Base-by-base conservation (phyloP, 1,140 invertebrate genomes). In the Ceratitis capitata region DNA sequence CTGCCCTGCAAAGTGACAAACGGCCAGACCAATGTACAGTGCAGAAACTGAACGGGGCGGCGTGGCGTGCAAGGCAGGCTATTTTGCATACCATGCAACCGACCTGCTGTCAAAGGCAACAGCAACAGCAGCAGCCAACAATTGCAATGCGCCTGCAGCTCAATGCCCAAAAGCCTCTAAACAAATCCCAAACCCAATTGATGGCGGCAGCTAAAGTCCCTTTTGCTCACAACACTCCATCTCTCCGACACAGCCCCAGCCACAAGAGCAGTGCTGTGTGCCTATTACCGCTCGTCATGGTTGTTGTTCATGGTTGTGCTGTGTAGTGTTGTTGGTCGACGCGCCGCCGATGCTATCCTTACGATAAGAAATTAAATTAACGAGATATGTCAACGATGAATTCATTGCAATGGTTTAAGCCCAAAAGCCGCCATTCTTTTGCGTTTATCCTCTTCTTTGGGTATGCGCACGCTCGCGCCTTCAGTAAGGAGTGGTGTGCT, bases 281-380 rank as follows among this genome's bases (percentile, higher is more conserved):
- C 14, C 29, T 64, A 64, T 64, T 32, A 56, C n/a, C 29, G 58
- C 9, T 26, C 26, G 64, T 39, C 64, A 69, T 39, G 64, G 64
- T 69, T 69, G 64, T 69, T 35, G 16, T n/a, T n/a, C n/a, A n/a
- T n/a, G n/a, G n/a, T n/a, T n/a, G n/a, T n/a, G n/a, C n/a, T n/a
- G n/a, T n/a, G n/a, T n/a, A n/a, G n/a, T 35, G 64, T 69, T 69
- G 61, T 69, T 39, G 35, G n/a, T 35, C 64, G 64, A 29, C 64
- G 64, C 64, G 35, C 35, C 64, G 64, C 64, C 64, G 64, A 69
- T 69, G 32, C 64, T 69, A 69, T 69, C 89, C 89, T 88, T 91
- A 89, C 90, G 90, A 91, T 91, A 91, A 91, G 90, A 91, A 91
- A 91, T 91, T 91, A 91, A 91, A 91, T 91, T 91, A 91, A 91